Evolutionary conservation across 1,140 invertebrate genomes (phyloP).

Genomic region (Heliconius melpomene): DNA sequence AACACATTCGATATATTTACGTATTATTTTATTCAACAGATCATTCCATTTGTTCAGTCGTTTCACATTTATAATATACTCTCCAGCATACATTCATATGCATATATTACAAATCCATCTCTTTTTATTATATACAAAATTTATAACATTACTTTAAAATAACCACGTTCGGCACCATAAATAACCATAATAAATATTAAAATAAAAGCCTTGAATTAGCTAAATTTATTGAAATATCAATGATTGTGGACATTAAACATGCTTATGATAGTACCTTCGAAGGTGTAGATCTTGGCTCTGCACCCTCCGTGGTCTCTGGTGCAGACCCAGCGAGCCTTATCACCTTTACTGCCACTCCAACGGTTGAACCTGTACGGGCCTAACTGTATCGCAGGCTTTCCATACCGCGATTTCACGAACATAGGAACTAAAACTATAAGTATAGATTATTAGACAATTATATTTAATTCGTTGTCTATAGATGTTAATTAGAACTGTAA

Average conservation of each 20-base stretch:
- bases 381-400: conserved; percentile 52
- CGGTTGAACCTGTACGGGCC: conserved; percentile 51
- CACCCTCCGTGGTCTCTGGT: conserved; percentile 46
- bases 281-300: conserved; percentile 49
- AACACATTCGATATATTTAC: background rate
- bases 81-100: no score
- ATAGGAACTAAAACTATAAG: conserved; percentile 31
- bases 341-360: conserved; percentile 40
- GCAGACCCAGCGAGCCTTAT: conserved; percentile 47
- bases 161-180: background rate
- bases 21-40: background rate
- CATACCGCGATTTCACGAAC: conserved; percentile 44
- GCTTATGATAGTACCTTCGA: conserved; percentile 43
- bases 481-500: no score
- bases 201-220: background rate
- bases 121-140: background rate
- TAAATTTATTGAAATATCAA: conserved; percentile 9
- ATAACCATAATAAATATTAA: background rate
- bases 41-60: background rate
- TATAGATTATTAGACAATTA: background rate
- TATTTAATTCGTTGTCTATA: background rate
- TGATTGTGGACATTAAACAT: conserved; percentile 43
- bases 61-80: background rate
- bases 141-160: background rate
- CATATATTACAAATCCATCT: background rate